These are phyloP conservation scores for Characodon lateralis DNA, from an alignment of 2,797 vertebrate species.

Conservation along the genomic window DNA sequence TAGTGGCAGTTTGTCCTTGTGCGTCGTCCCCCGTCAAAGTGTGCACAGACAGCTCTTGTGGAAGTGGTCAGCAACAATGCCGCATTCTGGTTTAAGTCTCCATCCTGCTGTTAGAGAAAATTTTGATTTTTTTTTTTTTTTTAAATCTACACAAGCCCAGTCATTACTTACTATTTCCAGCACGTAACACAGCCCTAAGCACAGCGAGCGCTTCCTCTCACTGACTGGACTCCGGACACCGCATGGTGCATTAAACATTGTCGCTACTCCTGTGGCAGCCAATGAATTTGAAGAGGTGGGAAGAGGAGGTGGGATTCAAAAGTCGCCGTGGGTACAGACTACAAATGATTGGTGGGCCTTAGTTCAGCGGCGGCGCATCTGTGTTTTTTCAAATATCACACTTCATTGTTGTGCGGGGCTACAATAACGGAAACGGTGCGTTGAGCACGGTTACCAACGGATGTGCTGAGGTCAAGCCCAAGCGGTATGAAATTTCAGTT, in stretches of 20 bases:
- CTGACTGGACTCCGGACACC: constrained; percentile 91
- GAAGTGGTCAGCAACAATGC: constrained; percentile 56
- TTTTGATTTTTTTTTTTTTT: constrained; percentile 18
- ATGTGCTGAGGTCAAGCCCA: neutral
- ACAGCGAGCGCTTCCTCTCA: constrained; percentile 75
- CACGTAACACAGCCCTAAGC: constrained; percentile 61
- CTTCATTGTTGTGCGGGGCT: constrained; percentile 68
- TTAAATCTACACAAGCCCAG: constrained; percentile 27
- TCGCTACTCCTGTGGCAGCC: constrained; percentile 91
- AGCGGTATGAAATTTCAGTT: constrained; percentile 52
- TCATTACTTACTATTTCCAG: constrained; percentile 55
- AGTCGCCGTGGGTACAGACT: constrained; percentile 63
- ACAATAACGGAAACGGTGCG: constrained; percentile 63
- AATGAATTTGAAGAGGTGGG: constrained; percentile 78
- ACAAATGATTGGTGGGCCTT: constrained; percentile 75
- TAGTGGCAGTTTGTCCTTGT: constrained; percentile 79
- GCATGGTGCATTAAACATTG: constrained; percentile 98
- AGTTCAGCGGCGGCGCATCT: constrained; percentile 67
- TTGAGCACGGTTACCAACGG: constrained; percentile 33
- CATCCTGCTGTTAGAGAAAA: constrained; percentile 25
- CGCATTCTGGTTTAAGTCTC: constrained; percentile 43
- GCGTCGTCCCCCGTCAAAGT: constrained; percentile 64
- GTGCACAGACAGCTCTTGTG: constrained; percentile 38
- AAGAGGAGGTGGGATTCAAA: constrained; percentile 75
- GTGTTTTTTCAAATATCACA: constrained; percentile 73